A percentile compares a stretch with the other conserved stretches of the same genome.
phyloP scores from a whole-genome alignment of 2,888 invertebrate species.

The Volucella bombylans region DNA sequence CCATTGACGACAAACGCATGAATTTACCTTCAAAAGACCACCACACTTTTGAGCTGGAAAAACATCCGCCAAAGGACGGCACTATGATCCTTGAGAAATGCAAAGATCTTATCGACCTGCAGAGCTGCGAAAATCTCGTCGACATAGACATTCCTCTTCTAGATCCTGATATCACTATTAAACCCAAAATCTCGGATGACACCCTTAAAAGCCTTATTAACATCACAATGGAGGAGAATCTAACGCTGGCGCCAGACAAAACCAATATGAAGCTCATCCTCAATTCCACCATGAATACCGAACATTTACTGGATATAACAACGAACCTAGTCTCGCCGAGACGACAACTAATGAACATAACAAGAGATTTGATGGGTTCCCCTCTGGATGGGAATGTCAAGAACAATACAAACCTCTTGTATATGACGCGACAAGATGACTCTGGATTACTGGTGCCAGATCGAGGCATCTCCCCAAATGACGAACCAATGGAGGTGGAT shows the following conservation, averaged over 20 bases:
- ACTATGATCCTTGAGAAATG: slow-evolving; percentile 45
- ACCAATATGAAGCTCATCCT: slow-evolving; percentile 80
- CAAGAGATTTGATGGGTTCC: slow-evolving; percentile 78
- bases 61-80: slow-evolving; percentile 12
- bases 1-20: slow-evolving; percentile 30
- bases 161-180: slow-evolving; percentile 47
- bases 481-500: slow-evolving; percentile 78
- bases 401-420: slow-evolving; percentile 78
- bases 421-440: slow-evolving; percentile 77
- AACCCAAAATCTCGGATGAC: slow-evolving; percentile 39
- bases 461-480: slow-evolving; percentile 77
- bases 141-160: slow-evolving; percentile 52
- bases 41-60: slow-evolving; percentile 37
- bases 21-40: slow-evolving; percentile 36
- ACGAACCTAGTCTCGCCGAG: slow-evolving; percentile 76
- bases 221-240: slow-evolving; percentile 76
- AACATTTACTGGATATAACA: slow-evolving; percentile 79
- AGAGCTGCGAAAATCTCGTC: slow-evolving; percentile 71
- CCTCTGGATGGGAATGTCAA: slow-evolving; percentile 66
- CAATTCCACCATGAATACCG: slow-evolving; percentile 80
- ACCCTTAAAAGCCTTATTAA: slow-evolving; percentile 49
- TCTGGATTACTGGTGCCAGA: slow-evolving; percentile 77
- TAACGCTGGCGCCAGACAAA: slow-evolving; percentile 77
- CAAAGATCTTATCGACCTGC: slow-evolving; percentile 65
- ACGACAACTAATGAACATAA: slow-evolving; percentile 78